phyloP scores from a whole-genome alignment of 2,888 invertebrate species.

The Ditula angustiorana region DNA sequence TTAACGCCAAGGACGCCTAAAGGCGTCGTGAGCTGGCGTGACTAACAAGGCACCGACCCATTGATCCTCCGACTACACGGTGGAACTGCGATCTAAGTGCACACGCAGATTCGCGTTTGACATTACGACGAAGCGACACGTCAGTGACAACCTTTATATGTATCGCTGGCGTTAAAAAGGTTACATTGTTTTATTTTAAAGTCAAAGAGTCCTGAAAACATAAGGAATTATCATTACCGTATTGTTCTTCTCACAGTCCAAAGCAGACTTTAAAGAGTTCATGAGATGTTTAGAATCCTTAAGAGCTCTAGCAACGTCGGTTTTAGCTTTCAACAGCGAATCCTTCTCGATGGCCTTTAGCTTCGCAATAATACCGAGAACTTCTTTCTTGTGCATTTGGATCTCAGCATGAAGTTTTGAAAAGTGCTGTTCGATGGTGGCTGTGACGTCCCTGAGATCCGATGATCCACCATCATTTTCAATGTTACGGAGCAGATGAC shows the following conservation, averaged over 20 bases:
- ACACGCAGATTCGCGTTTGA: no score
- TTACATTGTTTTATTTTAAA: no score
- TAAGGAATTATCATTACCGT: constrained; percentile 1
- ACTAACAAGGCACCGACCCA: no score
- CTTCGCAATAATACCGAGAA: constrained; percentile 13
- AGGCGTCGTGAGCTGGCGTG: no score
- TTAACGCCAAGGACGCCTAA: no score
- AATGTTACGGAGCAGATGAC: constrained; percentile 21
- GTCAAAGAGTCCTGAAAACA: no score
- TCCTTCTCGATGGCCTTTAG: constrained; percentile 23
- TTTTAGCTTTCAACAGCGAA: constrained; percentile 18
- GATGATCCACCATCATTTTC: constrained; percentile 10
- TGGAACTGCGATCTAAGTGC: no score
- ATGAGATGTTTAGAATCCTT: constrained; percentile 22
- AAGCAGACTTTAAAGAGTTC: constrained; percentile 13
- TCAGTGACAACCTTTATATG: no score
- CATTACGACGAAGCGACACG: no score
- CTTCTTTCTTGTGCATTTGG: constrained; percentile 17
- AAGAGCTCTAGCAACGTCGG: constrained; percentile 21
- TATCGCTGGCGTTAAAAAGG: no score
- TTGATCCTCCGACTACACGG: no score
- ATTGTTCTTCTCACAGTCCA: constrained; percentile 8
- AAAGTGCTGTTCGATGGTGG: constrained; percentile 30
- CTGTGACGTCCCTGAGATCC: constrained; percentile 18
- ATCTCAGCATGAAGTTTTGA: constrained; percentile 24